phyloP scores from a whole-genome alignment of 1,140 invertebrate species.

The Platorchestia sp. region DNA sequence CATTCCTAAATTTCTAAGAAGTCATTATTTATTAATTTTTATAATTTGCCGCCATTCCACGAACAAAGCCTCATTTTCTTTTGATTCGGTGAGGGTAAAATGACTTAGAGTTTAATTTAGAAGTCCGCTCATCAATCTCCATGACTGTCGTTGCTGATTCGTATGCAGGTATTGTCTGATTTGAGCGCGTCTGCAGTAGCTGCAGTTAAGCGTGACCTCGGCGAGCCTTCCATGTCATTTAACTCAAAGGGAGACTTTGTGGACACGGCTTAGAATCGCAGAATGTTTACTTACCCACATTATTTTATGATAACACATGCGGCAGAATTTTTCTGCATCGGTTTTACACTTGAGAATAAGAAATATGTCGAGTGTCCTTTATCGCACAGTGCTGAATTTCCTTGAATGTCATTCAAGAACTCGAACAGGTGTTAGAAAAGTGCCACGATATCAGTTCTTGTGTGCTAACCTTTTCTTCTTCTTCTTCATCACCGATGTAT shows the following conservation, averaged over 20 bases:
- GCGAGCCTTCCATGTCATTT: background rate
- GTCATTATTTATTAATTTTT: too few species aligned
- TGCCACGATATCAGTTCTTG: background rate
- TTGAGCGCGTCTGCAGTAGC: background rate
- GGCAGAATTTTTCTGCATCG: too few species aligned
- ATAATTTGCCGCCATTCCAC: background rate
- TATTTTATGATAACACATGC: background rate
- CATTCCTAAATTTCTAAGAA: too few species aligned
- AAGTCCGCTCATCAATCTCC: background rate
- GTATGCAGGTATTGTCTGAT: background rate
- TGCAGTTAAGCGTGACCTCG: background rate
- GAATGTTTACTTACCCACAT: background rate
- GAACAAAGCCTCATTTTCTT: background rate
- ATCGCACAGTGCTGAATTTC: too few species aligned
- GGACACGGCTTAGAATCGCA: too few species aligned
- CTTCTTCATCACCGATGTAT: background rate
- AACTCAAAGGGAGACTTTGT: background rate
- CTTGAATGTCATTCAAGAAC: too few species aligned
- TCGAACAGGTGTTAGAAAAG: too few species aligned
- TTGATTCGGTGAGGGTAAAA: background rate
- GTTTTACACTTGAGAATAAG: too few species aligned
- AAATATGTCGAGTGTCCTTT: too few species aligned
- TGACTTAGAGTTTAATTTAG: background rate
- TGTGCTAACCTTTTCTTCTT: background rate
- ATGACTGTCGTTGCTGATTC: background rate